Evolutionary conservation across 2,888 invertebrate genomes (phyloP), one percentile per base, ranked within the genome.

Genomic region (Scaptomyza caliginosa): DNA sequence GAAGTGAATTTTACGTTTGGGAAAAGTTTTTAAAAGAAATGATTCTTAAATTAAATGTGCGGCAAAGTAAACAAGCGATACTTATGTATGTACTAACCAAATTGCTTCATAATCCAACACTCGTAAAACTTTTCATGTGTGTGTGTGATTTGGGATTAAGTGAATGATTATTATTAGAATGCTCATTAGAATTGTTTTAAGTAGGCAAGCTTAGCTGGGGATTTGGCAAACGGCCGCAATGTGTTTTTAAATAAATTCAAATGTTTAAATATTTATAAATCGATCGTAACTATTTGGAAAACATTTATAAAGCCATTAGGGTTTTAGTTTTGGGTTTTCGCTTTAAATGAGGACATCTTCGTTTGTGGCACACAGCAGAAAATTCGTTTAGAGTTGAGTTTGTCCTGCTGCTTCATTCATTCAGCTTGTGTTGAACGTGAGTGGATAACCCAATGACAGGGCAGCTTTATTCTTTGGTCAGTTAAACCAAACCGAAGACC

Each of bases 361-460:
- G 3, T 43, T 28, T 6, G 10, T 17, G 40, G 8, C 30, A 23
- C 30, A 64, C 8, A 7, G 11, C 16, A 52, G 55, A 43, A 43
- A 65, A 50, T 56, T 50, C 65, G 39, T 50, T 64, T 21, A 13
- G 49, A 39, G 13, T 19, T 43, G 11, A 36, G 36, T 34, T 56
- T 24, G 28, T 40, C n/a, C 24, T 40, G 51, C 40, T 23, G 3
- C 19, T 26, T 26, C 38, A 38, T 11, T 40, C 11, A 8, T 26
- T 17, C 40, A 34, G 30, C 45, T 51, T 34, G 23, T 6, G 8
- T 19, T n/a, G 52, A 45, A 80, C 75, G 78, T 77, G 85, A 84
- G 82, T 64, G 77, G 82, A 81, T 74, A 77, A 74, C 59, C 59
- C 71, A 67, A 77, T 79, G 79, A 79, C 84, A 81, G 58, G 59